These are phyloP conservation scores for Synaphobranchus kaupii DNA, from an alignment of 2,797 vertebrate genomes.

Conservation along the genomic window DNA sequence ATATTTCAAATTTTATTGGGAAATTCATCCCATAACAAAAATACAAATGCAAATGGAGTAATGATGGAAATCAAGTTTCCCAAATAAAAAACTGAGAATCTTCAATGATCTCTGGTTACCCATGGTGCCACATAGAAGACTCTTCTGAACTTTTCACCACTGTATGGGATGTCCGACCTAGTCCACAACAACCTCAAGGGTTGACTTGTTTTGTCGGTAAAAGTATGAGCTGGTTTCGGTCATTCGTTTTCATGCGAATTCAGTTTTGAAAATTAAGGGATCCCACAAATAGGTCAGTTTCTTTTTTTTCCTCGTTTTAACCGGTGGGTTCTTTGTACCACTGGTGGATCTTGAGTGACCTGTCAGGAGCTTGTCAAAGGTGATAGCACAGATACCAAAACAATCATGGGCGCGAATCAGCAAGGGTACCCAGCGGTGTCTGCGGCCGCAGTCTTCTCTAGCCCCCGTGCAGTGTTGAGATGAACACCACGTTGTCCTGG, in stretches of 20 bases:
- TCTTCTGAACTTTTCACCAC: background rate
- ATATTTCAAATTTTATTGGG: background rate
- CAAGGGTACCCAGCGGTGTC: slow-evolving; percentile 24
- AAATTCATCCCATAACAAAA: background rate
- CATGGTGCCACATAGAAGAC: background rate
- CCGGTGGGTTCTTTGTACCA: background rate
- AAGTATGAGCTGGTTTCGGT: background rate
- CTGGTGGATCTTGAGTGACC: background rate
- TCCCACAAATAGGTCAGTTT: background rate
- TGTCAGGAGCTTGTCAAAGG: background rate
- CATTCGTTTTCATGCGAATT: background rate
- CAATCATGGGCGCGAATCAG: background rate
- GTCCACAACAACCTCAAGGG: background rate
- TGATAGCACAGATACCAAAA: background rate
- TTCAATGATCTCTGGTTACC: background rate
- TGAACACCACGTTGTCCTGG: slow-evolving; percentile 92
- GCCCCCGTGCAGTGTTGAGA: slow-evolving; percentile 95
- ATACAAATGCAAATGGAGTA: background rate
- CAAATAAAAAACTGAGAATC: background rate
- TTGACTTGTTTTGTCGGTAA: background rate
- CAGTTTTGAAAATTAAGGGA: background rate
- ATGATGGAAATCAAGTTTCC: background rate
- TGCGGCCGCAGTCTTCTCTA: slow-evolving; percentile 62
- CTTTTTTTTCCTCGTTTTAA: background rate
- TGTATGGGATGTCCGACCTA: background rate